phyloP scores from a whole-genome alignment of 1,140 invertebrate genomes.

The Meloidogyne exigua region DNA sequence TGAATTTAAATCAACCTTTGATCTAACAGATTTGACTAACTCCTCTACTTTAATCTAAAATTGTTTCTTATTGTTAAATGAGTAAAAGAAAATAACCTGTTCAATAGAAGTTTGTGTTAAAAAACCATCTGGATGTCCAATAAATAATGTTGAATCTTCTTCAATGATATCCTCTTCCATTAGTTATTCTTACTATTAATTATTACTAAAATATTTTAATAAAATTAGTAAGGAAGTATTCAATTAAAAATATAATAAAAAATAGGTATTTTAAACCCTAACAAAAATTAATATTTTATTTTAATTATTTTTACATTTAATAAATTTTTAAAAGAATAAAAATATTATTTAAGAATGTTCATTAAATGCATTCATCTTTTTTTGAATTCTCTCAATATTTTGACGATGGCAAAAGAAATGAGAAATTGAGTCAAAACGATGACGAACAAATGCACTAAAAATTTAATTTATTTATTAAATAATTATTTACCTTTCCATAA shows the following conservation, averaged over 20 bases:
- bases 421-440: conserved; percentile 28
- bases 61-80: neutral
- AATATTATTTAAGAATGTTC: neutral
- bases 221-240: neutral
- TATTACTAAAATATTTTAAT: neutral
- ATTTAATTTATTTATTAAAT: conserved; percentile 12
- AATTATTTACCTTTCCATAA: conserved; percentile 34
- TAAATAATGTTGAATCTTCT: neutral
- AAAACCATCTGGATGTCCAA: neutral
- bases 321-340: conserved; percentile 3
- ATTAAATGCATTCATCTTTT: neutral
- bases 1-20: neutral
- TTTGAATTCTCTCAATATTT: neutral
- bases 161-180: neutral
- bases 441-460: conserved; percentile 47
- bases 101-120: neutral
- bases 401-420: conserved; percentile 44
- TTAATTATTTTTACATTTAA: neutral
- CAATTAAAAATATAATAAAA: neutral
- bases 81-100: neutral
- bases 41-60: conserved; percentile 19
- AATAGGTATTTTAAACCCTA: neutral
- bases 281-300: neutral
- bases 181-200: neutral
- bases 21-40: neutral